Percentiles rank a stretch among this genome's conserved stretches.
phyloP scores from a whole-genome alignment of 2,797 vertebrate genomes.

The Esox masquinongy region DNA sequence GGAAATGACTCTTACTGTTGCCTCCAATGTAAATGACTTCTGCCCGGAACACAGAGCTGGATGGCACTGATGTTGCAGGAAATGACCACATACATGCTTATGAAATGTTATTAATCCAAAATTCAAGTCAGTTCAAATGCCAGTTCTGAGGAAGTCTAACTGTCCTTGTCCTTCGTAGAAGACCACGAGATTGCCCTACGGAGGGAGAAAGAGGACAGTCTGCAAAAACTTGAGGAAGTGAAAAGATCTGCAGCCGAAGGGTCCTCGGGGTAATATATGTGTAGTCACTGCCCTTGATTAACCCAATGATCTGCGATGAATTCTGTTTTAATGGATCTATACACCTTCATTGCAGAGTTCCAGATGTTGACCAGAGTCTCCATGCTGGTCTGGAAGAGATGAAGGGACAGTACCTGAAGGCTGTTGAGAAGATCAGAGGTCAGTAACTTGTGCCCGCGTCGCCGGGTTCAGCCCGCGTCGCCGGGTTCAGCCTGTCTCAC shows the following conservation, averaged over 20 bases:
- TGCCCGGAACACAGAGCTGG: too few relatives aligned
- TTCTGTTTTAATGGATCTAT: not conserved
- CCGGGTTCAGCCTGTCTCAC: too few relatives aligned
- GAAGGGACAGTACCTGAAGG: constrained; percentile 87
- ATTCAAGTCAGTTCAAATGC: too few relatives aligned
- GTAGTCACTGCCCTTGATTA: not conserved
- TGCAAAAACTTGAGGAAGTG: constrained; percentile 73
- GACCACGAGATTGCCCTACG: constrained; percentile 76
- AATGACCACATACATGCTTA: too few relatives aligned
- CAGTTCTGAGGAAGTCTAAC: not conserved
- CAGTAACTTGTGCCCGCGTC: not conserved
- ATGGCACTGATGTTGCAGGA: too few relatives aligned
- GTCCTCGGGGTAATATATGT: constrained; percentile 53
- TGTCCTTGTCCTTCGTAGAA: constrained; percentile 52
- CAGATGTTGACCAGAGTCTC: constrained; percentile 57
- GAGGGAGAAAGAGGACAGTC: constrained; percentile 73
- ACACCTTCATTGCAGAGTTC: constrained; percentile 31
- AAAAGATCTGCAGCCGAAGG: constrained; percentile 49
- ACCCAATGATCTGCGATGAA: not conserved
- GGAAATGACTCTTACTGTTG: too few relatives aligned
- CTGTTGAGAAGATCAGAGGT: constrained; percentile 93
- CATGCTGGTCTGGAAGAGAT: constrained; percentile 87
- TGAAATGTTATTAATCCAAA: too few relatives aligned
- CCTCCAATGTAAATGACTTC: too few relatives aligned
- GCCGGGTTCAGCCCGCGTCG: too few relatives aligned